Evolutionary conservation across 2,113 vertebrate species (phyloP), one percentile per base, ranked within the genome.

Genomic region (Strix aluco): DNA sequence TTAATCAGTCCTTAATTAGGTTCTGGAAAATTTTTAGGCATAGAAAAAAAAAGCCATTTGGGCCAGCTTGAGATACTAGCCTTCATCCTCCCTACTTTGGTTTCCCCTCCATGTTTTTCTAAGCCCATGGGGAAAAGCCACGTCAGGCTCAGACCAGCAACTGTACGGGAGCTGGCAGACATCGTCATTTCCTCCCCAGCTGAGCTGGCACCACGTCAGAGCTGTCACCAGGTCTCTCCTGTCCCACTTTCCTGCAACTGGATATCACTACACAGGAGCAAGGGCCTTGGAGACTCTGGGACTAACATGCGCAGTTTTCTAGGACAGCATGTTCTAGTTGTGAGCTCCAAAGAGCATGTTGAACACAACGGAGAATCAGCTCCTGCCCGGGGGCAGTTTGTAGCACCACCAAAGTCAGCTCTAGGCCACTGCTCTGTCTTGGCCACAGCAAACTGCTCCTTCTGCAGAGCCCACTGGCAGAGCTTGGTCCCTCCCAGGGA

Each of bases 261-360:
- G 90, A 86, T 95, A 49, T 88, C 75, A 65, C 94, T 81, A 47
- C 44, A 63, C 1, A 0, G 92, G 59, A 95, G 66, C 4, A 3
- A 58, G 74, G 46, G 58, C 96, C 84, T 87, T 58, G 84, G 95
- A 96, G 96, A 71, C 94, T 89, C 67, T 87, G 81, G 81, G 66
- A 94, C 93, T 75, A 62, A 81, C 26, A 40, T 2, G 4, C 0
- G 0, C 51, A 1, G 9, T 95, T 96, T 97, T 97, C 94, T 97
- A 86, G 96, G 96, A 88, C 97, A 94, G 67, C 29, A 3, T 83
- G 96, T 97, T 95, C 96, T 86, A 95, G 91, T 51, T 94, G 88
- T 89, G 88, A 91, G 84, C 81, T 91, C 92, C 89, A 66, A 80
- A 38, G 82, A 80, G 82, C 15, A 6, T 2, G 2, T 0, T 16